phyloP scores from a whole-genome alignment of 1,140 invertebrate species.

The Gyrodactylus bullatarudis region DNA sequence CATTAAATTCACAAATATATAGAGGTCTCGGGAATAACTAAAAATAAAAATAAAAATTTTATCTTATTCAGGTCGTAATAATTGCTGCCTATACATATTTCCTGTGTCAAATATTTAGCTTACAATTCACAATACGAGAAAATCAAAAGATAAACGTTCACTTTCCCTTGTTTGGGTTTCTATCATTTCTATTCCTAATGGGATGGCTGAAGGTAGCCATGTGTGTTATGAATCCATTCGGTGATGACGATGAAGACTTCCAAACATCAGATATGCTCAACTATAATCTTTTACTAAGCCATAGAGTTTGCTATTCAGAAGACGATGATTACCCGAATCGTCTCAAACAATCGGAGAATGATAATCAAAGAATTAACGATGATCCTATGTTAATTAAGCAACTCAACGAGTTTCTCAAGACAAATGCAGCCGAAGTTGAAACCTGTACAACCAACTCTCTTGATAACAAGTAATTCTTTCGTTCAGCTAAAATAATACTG shows the following conservation, averaged over 20 bases:
- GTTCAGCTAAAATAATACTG: too few species aligned
- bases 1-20: too few species aligned
- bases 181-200: conserved; percentile 64
- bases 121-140: conserved; percentile 31
- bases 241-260: conserved; percentile 7
- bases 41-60: too few species aligned
- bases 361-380: too few species aligned
- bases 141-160: conserved; percentile 35
- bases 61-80: conserved; percentile 1
- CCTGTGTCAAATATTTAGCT: conserved; percentile 30
- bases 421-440: too few species aligned
- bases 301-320: neutral
- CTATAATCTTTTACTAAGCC: neutral
- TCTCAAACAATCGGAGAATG: too few species aligned
- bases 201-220: conserved; percentile 44
- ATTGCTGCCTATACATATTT: conserved; percentile 6
- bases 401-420: too few species aligned
- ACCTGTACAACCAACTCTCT: too few species aligned
- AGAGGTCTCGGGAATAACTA: too few species aligned
- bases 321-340: neutral
- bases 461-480: too few species aligned
- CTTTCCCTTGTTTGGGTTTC: conserved; percentile 48
- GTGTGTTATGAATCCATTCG: conserved; percentile 7
- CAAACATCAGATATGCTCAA: conserved; percentile 6
- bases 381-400: too few species aligned